These are phyloP conservation scores for Psittacus erithacus DNA, from an alignment of 2,113 vertebrate species.

Conservation along the genomic window DNA sequence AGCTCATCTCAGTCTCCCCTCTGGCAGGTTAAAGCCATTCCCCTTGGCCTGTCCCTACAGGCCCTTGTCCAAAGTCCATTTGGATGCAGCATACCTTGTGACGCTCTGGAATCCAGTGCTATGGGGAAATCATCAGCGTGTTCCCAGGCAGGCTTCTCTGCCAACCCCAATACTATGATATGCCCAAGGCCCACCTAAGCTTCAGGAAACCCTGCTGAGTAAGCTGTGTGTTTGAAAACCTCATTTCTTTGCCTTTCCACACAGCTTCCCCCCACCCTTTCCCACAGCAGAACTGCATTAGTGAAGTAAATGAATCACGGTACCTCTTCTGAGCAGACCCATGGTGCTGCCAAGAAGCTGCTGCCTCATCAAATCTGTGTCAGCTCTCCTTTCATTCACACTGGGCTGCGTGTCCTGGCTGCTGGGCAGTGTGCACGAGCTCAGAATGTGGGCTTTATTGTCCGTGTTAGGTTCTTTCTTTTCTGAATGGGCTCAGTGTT, in stretches of 20 bases:
- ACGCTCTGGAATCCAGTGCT: neutral
- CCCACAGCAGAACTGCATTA: neutral
- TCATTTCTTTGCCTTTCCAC: neutral
- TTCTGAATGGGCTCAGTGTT: rapidly evolving
- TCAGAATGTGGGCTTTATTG: neutral
- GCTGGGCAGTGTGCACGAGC: neutral
- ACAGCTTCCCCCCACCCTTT: neutral
- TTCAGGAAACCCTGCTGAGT: neutral
- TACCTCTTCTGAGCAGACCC: neutral
- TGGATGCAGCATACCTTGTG: neutral
- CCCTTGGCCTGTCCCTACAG: neutral
- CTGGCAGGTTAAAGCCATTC: neutral
- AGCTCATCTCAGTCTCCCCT: neutral
- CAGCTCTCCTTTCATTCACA: neutral
- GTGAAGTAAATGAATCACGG: neutral
- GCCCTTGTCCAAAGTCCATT: neutral
- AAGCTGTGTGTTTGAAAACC: neutral
- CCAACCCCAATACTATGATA: neutral
- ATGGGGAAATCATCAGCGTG: neutral
- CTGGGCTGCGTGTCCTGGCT: neutral
- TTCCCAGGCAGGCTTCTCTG: neutral
- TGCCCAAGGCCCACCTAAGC: neutral
- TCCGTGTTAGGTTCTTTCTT: neutral
- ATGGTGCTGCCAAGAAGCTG: neutral
- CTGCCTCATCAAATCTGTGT: conserved; percentile 6